A percentile compares a stretch with the other conserved stretches of the same genome.
phyloP scores from a whole-genome alignment of 1,140 invertebrate genomes.

The Sinella curviseta region DNA sequence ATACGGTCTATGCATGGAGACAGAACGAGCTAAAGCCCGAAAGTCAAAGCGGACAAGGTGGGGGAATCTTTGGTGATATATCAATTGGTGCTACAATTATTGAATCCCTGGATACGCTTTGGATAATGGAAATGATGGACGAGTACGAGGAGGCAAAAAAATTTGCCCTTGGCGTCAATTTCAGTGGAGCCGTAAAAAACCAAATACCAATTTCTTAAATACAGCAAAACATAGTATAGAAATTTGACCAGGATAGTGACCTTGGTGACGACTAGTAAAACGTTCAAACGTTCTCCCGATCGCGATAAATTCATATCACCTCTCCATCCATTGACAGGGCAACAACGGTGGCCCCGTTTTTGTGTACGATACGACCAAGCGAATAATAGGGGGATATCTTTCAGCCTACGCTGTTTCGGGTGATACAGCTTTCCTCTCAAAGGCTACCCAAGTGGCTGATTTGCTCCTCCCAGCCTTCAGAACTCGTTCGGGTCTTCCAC shows the following conservation, averaged over 20 bases:
- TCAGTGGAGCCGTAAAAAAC: slow-evolving; percentile 69
- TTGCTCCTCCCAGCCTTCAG: slow-evolving; percentile 78
- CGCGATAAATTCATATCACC: too few species aligned
- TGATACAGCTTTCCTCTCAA: slow-evolving; percentile 89
- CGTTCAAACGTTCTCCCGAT: slow-evolving; percentile 50
- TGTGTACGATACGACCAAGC: slow-evolving; percentile 97
- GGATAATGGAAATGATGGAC: slow-evolving; percentile 92
- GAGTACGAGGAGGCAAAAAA: slow-evolving; percentile 89
- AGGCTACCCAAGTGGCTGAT: slow-evolving; percentile 87
- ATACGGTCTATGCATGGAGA: slow-evolving; percentile 95
- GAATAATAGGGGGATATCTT: slow-evolving; percentile 93
- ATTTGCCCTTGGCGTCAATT: slow-evolving; percentile 87
- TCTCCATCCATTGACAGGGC: too few species aligned
- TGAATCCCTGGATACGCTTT: slow-evolving; percentile 94
- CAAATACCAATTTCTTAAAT: neutral
- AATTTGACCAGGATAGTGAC: too few species aligned
- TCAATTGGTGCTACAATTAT: slow-evolving; percentile 92
- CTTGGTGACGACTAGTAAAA: too few species aligned
- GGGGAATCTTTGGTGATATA: slow-evolving; percentile 87
- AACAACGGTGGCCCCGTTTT: slow-evolving; percentile 87
- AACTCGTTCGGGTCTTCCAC: slow-evolving; percentile 80
- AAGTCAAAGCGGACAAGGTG: slow-evolving; percentile 75
- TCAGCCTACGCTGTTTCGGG: slow-evolving; percentile 91
- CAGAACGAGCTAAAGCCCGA: slow-evolving; percentile 94
- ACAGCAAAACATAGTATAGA: neutral